Base-by-base conservation (phyloP, 2,113 vertebrate genomes). In the Cnemophilus loriae region DNA sequence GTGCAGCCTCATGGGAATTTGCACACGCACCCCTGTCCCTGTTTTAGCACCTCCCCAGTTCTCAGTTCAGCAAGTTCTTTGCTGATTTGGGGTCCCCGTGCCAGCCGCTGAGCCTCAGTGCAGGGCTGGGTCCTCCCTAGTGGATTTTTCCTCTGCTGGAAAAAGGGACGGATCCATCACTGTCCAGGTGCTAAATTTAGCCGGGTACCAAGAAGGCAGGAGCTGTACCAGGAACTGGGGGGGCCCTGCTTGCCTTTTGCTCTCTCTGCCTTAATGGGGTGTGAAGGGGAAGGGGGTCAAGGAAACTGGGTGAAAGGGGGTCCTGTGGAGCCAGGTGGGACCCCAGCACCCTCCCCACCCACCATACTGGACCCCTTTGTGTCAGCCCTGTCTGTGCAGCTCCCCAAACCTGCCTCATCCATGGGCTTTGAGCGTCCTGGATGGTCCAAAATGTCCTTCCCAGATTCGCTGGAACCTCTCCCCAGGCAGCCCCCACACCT, bases 151-250 rank as follows among this genome's bases (percentile, higher is more conserved):
- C 76, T 79, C 71, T 56, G 56, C 71, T 60, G 71, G 24, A 33
- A 44, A 64, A 89, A 61, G 89, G 77, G 73, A 75, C 10, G 0
- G 37, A 53, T 68, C 69, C 8, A 4, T 57, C 84, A 47, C 49
- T 6, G 41, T 65, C 64, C 3, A 3, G 19, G 10, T 7, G 50
- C 93, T 96, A 91, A 91, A 96, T 96, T 89, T 93, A 94, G 93
- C 87, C 1, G 44, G 46, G 27, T 91, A 28, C 33, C 1, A 27
- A 52, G 90, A 93, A 93, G 46, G 35, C 74, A 56, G 57, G n/a
- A 74, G 49, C 64, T 18, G 20, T 88, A 84, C 90, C 64, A 32
- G 90, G 95, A 93, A 85, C 83, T 23, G 33, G 71, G 63, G 55
- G 70, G 30, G 53, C 23, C 17, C 59, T 37, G 42, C 42, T 76